Base-by-base conservation (phyloP, 2,113 vertebrate species). In the Stictonetta naevosa region DNA sequence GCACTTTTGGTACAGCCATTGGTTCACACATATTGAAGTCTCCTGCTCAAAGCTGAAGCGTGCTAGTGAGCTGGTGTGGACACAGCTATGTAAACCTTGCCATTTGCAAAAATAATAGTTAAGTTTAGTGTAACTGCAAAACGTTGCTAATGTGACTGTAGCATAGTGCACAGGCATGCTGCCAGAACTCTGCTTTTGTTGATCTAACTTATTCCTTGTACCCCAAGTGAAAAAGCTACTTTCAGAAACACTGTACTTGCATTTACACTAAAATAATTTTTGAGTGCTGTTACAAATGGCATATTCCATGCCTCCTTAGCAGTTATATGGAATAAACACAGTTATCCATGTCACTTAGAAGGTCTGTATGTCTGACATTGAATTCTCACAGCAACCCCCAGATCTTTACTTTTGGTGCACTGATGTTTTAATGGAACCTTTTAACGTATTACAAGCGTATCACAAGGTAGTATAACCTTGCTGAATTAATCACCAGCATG, bases 391-490 rank as follows among this genome's bases (percentile, higher is more conserved):
- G 36, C 15, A 73, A 59, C 48, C 16, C 38, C 26, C 8, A 29
- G 64, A 0, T 58, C 42, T 71, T 77, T 56, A 36, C 18, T 56
- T 94, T 40, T 73, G 10, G 7, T 11, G 3, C 11, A 8, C 44
- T 62, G 13, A 14, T 80, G n/a, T 92, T 97, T 92, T 46, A 74
- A 10, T 80, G 14, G 31, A 53, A 62, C 26, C 20, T 72, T 73
- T 85, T 53, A 58, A 40, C 0, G 0, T 71, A 11, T 31, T 14
- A 29, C 18, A 44, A 3, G 50, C 0, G 0, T 69, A 11, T 29
- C 12, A 29, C 19, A 44, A 3, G 50, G 15, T 66, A 40, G 72
- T 23, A 9, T 73, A 64, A 74, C 26, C 34, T 78, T 58, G 73
- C 66, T 77, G 73, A 48, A 31, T 89, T 72, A 75, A 16, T 79